Percentiles rank a stretch among this genome's conserved stretches.
Evolutionary conservation across 1,140 invertebrate genomes (phyloP).

Genomic region (Aphaenogaster floridana): DNA sequence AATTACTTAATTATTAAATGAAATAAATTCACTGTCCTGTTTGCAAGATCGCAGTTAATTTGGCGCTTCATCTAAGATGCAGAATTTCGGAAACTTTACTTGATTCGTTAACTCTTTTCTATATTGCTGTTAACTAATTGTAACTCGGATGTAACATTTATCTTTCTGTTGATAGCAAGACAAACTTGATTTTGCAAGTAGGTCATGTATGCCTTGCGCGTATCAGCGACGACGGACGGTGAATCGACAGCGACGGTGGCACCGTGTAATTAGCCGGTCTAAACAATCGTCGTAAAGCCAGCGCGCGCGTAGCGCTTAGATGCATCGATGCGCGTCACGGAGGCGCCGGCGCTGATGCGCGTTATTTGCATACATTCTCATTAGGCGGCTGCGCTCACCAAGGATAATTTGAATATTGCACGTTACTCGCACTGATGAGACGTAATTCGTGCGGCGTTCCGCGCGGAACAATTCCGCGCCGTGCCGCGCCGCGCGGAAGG

Average conservation of each 20-base stretch:
- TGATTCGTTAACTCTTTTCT: conserved; percentile 2
- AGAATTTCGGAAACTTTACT: background rate
- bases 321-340: conserved; percentile 54
- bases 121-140: background rate
- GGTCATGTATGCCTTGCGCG: conserved; percentile 56
- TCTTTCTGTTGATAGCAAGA: conserved; percentile 25
- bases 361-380: conserved; percentile 85
- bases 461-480: conserved; percentile 76
- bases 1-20: background rate
- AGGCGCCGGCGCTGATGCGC: conserved; percentile 44
- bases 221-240: conserved; percentile 40
- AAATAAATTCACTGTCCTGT: background rate
- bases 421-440: conserved; percentile 83
- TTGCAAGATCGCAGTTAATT: conserved; percentile 7
- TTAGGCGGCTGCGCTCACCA: conserved; percentile 71
- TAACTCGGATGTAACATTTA: conserved; percentile 9
- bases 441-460: conserved; percentile 81
- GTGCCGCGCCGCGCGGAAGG: conserved; percentile 15
- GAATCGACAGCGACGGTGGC: conserved; percentile 44
- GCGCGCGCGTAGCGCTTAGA: conserved; percentile 22
- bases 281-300: conserved; percentile 68
- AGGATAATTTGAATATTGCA: conserved; percentile 83
- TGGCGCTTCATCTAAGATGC: background rate
- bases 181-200: conserved; percentile 40
- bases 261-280: conserved; percentile 69